These are phyloP conservation scores for Pseudeuparius sepicola DNA, from an alignment of 2,888 invertebrate species.

Conservation along the genomic window DNA sequence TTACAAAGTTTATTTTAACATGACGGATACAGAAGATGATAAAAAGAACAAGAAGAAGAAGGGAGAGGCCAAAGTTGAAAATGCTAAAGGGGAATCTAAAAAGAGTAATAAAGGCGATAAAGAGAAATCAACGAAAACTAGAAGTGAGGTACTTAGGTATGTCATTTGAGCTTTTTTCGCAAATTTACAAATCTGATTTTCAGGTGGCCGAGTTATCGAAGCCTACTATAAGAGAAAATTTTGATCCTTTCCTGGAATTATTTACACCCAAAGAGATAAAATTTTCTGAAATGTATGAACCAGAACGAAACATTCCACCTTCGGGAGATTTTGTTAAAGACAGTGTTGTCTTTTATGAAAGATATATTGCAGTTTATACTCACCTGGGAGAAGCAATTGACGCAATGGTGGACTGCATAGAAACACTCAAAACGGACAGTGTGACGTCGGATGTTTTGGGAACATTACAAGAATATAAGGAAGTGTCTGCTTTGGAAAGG, in stretches of 20 bases:
- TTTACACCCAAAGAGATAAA: background rate
- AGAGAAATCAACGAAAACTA: constrained; percentile 1
- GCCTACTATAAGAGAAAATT: constrained; percentile 8
- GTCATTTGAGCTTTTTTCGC: too few species aligned
- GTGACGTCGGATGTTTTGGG: constrained; percentile 5
- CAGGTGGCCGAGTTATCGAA: too few species aligned
- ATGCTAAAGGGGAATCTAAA: too few species aligned
- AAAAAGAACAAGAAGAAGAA: constrained; percentile 8
- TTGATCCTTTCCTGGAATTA: constrained; percentile 13
- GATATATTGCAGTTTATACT: constrained; percentile 13
- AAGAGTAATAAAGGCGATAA: constrained; percentile 6
- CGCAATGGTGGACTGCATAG: constrained; percentile 11
- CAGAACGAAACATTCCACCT: too few species aligned
- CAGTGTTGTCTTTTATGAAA: too few species aligned
- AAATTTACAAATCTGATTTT: too few species aligned
- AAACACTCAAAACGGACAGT: constrained; percentile 8
- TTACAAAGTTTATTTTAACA: constrained; percentile 14
- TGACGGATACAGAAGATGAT: constrained; percentile 12
- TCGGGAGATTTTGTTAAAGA: too few species aligned
- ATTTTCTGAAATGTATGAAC: background rate
- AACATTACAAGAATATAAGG: constrained; percentile 6
- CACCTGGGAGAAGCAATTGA: constrained; percentile 11
- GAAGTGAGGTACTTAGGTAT: too few species aligned
- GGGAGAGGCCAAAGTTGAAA: background rate
- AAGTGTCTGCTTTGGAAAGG: background rate